These are phyloP conservation scores for Chironomus tepperi DNA, from an alignment of 1,140 invertebrate genomes.

Conservation along the genomic window DNA sequence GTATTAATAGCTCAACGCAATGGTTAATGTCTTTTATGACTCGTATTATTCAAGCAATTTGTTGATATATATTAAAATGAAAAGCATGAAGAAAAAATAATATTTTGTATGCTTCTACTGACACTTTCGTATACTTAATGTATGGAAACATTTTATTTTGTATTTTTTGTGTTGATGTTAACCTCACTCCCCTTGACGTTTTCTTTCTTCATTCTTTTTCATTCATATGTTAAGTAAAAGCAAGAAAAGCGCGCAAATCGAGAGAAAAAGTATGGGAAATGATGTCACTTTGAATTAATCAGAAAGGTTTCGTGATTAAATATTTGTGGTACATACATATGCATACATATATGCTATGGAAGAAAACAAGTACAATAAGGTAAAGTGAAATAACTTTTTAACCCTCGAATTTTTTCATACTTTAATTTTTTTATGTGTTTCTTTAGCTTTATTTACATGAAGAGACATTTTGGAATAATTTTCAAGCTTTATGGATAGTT, in stretches of 20 bases:
- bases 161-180: background rate
- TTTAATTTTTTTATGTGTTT: no score
- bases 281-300: no score
- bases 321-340: no score
- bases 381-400: no score
- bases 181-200: background rate
- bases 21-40: constrained; percentile 12
- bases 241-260: background rate
- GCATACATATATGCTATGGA: no score
- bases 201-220: background rate
- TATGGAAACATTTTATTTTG: background rate
- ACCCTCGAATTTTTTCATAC: no score
- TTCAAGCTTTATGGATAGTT: no score
- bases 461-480: no score
- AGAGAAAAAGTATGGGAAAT: background rate
- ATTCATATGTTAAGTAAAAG: background rate
- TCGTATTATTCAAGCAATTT: constrained; percentile 22
- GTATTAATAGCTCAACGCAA: background rate
- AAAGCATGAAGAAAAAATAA: background rate
- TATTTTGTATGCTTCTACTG: background rate
- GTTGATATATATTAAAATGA: constrained; percentile 23
- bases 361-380: no score
- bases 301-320: no score
- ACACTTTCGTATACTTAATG: background rate
- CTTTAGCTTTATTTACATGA: background rate